phyloP scores from a whole-genome alignment of 2,888 invertebrate genomes.

The Teleogryllus oceanicus region DNA sequence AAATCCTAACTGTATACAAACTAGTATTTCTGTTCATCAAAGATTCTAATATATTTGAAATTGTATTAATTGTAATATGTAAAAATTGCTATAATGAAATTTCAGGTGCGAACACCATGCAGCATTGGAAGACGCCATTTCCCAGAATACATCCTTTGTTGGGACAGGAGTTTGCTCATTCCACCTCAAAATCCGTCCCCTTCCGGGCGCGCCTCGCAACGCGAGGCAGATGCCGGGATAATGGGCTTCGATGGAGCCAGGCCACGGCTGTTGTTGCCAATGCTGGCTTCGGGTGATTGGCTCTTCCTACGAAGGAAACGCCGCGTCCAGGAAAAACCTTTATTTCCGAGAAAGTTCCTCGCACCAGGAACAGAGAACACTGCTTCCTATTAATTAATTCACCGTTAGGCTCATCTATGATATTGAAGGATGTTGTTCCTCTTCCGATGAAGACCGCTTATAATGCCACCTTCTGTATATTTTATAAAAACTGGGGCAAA shows the following conservation, averaged over 20 bases:
- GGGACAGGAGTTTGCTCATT: background rate
- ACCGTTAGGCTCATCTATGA: background rate
- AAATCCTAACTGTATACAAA: no score
- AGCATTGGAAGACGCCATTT: no score
- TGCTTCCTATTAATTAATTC: constrained; percentile 18
- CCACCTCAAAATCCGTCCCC: background rate
- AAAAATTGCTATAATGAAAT: no score
- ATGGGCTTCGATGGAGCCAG: background rate
- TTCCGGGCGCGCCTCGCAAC: background rate
- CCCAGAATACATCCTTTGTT: no score
- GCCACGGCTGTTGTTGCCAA: background rate
- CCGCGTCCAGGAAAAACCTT: background rate
- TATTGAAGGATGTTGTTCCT: background rate
- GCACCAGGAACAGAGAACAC: background rate
- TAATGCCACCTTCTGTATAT: background rate
- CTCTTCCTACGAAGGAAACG: background rate
- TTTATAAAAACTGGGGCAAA: background rate
- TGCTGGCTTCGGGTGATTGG: background rate
- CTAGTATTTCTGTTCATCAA: no score
- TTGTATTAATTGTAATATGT: no score
- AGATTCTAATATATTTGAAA: no score
- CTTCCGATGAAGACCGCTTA: background rate
- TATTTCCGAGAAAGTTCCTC: background rate
- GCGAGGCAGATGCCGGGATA: background rate
- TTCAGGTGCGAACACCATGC: no score